Conservation (phyloP, 2,113 vertebrate genomes). For the Motacilla tschutschensis region DNA sequence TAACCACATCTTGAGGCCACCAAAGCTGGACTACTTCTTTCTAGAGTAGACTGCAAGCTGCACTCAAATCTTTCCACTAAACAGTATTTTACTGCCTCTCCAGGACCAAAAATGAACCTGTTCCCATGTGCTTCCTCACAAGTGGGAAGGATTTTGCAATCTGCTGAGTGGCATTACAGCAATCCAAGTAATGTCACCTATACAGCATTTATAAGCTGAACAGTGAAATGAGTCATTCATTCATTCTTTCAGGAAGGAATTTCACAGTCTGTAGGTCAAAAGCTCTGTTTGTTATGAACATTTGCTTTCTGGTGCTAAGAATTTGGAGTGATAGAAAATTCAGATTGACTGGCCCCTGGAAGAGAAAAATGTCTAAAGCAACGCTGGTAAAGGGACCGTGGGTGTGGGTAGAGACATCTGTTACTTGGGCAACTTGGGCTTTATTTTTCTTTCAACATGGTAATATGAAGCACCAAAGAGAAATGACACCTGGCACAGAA, state of each 20-base stretch:
- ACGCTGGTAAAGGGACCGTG: background rate
- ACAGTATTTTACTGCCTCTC: background rate
- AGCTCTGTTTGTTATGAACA: background rate
- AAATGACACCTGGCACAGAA: conserved; percentile 10
- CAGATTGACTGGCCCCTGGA: background rate
- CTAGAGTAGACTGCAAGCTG: background rate
- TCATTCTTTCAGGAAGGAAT: background rate
- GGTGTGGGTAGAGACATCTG: conserved; percentile 28
- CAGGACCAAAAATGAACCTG: background rate
- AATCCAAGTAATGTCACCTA: background rate
- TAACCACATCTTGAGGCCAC: background rate
- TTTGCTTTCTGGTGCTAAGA: background rate
- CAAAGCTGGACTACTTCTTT: background rate
- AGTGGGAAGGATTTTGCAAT: background rate
- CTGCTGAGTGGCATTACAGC: background rate
- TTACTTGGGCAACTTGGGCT: background rate
- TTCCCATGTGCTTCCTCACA: background rate
- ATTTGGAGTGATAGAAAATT: background rate
- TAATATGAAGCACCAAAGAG: background rate
- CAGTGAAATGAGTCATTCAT: background rate
- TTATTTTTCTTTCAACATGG: conserved; percentile 5
- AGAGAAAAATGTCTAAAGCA: background rate
- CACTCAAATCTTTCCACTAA: background rate
- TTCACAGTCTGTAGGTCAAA: background rate
- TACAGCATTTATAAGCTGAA: background rate